Conservation (phyloP, 2,888 invertebrate genomes). For the Buathra laborator region DNA sequence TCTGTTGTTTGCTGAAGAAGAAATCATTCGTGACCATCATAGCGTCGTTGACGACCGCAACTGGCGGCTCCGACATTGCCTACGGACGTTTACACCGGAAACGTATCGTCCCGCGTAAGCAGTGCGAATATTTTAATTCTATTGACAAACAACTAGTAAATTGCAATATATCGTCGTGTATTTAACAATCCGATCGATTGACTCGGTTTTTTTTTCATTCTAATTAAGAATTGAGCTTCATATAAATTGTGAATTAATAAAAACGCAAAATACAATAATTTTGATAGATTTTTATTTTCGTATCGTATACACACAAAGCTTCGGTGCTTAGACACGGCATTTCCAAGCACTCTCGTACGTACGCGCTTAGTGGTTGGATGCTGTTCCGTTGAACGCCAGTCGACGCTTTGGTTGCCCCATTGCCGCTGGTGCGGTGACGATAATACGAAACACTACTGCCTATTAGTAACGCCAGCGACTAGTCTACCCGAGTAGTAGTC, state of each 20-base stretch:
- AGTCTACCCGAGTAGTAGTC: slow-evolving; percentile 3
- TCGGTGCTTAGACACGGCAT: slow-evolving; percentile 6
- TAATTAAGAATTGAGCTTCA: not conserved
- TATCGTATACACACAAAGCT: not conserved
- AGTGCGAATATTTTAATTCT: not conserved
- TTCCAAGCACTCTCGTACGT: not conserved
- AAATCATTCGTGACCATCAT: not conserved
- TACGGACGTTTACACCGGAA: not conserved
- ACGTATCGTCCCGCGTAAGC: not conserved
- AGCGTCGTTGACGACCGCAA: slow-evolving; percentile 1
- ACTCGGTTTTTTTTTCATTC: not conserved
- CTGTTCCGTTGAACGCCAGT: slow-evolving; percentile 59
- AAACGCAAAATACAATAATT: not conserved
- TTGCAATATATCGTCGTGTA: not conserved
- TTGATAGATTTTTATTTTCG: not conserved
- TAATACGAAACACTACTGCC: slow-evolving; percentile 28
- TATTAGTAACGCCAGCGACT: slow-evolving; percentile 27
- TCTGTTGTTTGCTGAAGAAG: not conserved
- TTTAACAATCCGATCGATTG: not conserved
- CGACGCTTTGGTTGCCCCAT: slow-evolving; percentile 53
- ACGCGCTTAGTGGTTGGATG: slow-evolving; percentile 52
- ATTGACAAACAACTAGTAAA: not conserved
- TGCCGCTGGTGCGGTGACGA: slow-evolving; percentile 46
- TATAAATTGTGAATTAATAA: not conserved
- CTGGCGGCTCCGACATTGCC: slow-evolving; percentile 11